Base-by-base conservation (phyloP, 2,888 invertebrate genomes). In the Lucinisca nassula region DNA sequence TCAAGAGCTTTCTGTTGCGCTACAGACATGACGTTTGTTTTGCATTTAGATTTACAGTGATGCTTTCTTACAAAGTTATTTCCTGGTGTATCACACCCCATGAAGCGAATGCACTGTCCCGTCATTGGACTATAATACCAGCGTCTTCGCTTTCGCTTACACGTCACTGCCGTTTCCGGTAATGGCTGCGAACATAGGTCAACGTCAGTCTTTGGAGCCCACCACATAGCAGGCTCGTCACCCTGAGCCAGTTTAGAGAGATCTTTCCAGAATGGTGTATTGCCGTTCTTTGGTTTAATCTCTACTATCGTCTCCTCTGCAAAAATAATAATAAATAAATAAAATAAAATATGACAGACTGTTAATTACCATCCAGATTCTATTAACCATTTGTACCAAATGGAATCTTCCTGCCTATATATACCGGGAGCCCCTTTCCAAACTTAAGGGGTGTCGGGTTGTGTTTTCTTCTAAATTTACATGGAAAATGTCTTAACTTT, bases 11-110 rank as follows among this genome's bases (percentile, higher is more conserved):
- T 55, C 35, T 58, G 40, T 37, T 72, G 45, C 58, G 21, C 30
- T 24, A 77, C 77, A n/a, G 49, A 58, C n/a, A 85, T 38, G 40
- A 81, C 58, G n/a, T 85, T 70, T 14, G 73, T 37, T 72, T 88
- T 79, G 79, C 93, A 93, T 72, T 88, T 49, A 45, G 84, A 87
- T 82, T 93, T 93, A 74, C 93, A 93, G 32, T 79, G 80, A 79
- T 83, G 76, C 72, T 93, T 93, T 40, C 87, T 78, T n/a, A 67
- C 82, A 58, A 93, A 93, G 55, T 90, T 92, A 61, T 92, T 92
- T 27, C 92, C 92, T 35, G 74, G 55, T n/a, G 91, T 88, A n/a
- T 77, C 83, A 82, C 93, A 93, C 1, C 92, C 93, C 24, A 84
- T 45, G 80, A 91, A 92, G 58, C 88, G 85, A 24, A 84, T 75